phyloP scores from a whole-genome alignment of 2,113 vertebrate genomes.

The Halcyon malimbica region DNA sequence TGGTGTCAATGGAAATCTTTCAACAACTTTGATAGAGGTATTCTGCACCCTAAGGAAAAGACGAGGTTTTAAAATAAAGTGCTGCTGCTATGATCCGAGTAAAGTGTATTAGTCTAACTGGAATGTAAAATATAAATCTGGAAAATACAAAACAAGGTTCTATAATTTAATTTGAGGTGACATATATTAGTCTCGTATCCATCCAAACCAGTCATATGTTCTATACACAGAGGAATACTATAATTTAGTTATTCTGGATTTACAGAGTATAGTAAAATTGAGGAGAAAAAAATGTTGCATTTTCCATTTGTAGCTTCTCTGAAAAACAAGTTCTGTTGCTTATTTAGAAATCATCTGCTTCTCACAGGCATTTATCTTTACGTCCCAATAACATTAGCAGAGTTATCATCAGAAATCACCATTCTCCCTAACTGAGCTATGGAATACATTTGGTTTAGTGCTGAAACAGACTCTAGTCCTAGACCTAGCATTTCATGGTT shows the following conservation, averaged over 20 bases:
- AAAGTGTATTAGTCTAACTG: neutral
- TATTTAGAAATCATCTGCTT: neutral
- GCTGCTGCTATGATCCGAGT: neutral
- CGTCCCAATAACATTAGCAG: neutral
- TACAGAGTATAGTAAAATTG: neutral
- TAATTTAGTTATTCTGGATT: neutral
- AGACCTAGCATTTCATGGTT: neutral
- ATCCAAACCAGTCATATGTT: neutral
- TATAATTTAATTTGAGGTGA: neutral
- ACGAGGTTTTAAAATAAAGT: neutral
- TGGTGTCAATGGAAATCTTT: neutral
- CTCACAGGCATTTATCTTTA: neutral
- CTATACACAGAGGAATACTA: neutral
- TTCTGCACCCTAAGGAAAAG: neutral
- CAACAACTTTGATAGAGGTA: neutral
- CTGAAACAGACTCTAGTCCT: neutral
- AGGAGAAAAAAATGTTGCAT: neutral
- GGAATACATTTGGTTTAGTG: neutral
- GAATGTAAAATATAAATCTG: neutral
- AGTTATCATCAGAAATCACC: neutral
- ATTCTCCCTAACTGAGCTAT: neutral
- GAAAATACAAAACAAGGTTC: neutral
- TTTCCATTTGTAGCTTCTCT: neutral
- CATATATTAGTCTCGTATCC: neutral
- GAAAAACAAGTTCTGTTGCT: neutral